Evolutionary conservation across 2,113 vertebrate genomes (phyloP), one percentile per base, ranked within the genome.

Genomic region (Prolemur simus): DNA sequence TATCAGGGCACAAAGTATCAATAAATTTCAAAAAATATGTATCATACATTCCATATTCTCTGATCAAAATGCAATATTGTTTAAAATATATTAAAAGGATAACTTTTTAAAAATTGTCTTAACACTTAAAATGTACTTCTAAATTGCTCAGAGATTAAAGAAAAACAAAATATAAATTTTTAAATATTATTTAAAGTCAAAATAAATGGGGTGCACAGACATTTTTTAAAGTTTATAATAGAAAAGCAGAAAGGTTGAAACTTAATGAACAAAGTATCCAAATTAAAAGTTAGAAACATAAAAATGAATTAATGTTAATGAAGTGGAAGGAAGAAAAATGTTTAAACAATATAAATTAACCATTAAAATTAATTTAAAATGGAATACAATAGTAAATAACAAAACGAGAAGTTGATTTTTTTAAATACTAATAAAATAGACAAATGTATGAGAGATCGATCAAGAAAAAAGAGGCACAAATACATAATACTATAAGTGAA

Each of bases 11-110:
- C 37, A 49, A 92, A 78, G 0, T 74, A 49, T 60, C n/a, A n/a
- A n/a, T 39, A 42, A 81, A 68, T 81, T 97, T 91, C n/a, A 73
- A 97, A 90, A 96, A 66, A 34, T 32, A 45, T n/a, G 6, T 20
- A 74, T 74, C 21, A 32, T n/a, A 45, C 3, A 92, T 92, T 64
- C n/a, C 34, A 84, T 73, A 73, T 39, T 49, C 12, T 23, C 21
- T 45, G 14, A 47, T 20, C 25, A 86, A 83, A 69, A 8, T 94
- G 39, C 13, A 89, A 29, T 42, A 80, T 34, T 74, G 25, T 74
- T 90, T 91, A 85, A 94, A 86, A 93, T 58, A 69, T 32, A 78
- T 66, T 37, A 56, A 74, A 71, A 83, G 20, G 8, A 49, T 39
- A 88, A 64, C 23, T 60, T 87, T 89, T 73, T 32, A 18, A 93